Percentiles rank a stretch among this genome's conserved stretches.
Conservation (phyloP, 2,797 vertebrate genomes). For the Notolabrus celidotus region DNA sequence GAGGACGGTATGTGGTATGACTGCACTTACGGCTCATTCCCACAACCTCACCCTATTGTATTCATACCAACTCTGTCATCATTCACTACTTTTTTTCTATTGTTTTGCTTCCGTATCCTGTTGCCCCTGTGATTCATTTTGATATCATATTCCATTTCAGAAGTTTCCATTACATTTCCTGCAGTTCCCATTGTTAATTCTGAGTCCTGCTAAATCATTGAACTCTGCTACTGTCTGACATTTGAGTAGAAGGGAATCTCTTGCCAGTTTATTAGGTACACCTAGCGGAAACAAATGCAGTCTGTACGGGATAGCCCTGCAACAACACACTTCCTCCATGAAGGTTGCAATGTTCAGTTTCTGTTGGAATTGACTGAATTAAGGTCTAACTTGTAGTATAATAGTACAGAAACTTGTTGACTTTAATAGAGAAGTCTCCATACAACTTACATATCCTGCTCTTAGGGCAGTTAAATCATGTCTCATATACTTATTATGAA, state of each 20-base stretch:
- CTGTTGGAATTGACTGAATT: too few relatives aligned
- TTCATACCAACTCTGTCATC: constrained; percentile 35
- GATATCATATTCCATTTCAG: not conserved
- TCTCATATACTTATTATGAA: not conserved
- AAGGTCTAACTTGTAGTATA: too few relatives aligned
- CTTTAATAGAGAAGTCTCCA: too few relatives aligned
- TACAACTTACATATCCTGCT: too few relatives aligned
- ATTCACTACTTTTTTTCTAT: constrained; percentile 36
- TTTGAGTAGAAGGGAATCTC: too few relatives aligned
- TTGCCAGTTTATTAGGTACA: too few relatives aligned
- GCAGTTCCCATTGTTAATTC: not conserved
- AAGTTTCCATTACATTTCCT: not conserved
- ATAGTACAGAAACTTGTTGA: too few relatives aligned
- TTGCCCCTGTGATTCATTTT: constrained; percentile 13
- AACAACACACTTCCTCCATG: too few relatives aligned
- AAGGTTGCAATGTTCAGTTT: too few relatives aligned
- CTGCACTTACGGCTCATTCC: constrained; percentile 44
- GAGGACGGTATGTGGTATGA: constrained; percentile 52
- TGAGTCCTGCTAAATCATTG: not conserved
- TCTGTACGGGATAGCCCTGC: too few relatives aligned
- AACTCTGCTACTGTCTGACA: not conserved
- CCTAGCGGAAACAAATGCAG: too few relatives aligned
- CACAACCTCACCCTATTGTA: constrained; percentile 35
- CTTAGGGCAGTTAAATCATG: not conserved
- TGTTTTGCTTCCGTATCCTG: constrained; percentile 13